phyloP scores from a whole-genome alignment of 1,140 invertebrate genomes.

The Homalodisca vitripennis region DNA sequence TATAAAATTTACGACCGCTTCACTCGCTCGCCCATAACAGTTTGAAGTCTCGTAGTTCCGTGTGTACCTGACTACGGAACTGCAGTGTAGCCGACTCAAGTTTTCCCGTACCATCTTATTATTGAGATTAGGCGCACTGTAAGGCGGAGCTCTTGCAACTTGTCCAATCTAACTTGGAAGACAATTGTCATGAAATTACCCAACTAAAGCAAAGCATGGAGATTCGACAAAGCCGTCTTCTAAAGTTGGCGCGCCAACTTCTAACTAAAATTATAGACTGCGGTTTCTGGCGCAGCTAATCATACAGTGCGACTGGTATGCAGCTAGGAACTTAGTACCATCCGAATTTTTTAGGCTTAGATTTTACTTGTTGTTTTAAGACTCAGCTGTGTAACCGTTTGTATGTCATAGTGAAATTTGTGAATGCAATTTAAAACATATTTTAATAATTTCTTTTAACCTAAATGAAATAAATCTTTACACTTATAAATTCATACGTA shows the following conservation, averaged over 20 bases:
- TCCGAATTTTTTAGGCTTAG: too few relatives aligned
- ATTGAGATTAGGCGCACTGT: conserved; percentile 19
- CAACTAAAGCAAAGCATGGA: neutral
- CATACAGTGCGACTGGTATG: too few relatives aligned
- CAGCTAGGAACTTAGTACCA: too few relatives aligned
- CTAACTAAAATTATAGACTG: conserved; percentile 1
- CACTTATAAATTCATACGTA: too few relatives aligned
- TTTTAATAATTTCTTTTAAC: too few relatives aligned
- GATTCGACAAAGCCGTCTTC: conserved; percentile 4
- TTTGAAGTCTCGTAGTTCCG: neutral
- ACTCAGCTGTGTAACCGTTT: too few relatives aligned
- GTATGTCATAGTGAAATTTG: too few relatives aligned
- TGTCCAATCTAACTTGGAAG: conserved; percentile 26
- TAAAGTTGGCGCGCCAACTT: neutral
- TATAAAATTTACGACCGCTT: conserved; percentile 13
- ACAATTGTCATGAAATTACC: conserved; percentile 17
- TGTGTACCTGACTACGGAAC: too few relatives aligned
- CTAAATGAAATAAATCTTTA: too few relatives aligned
- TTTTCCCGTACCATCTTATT: conserved; percentile 1
- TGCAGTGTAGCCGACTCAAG: neutral
- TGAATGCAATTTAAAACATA: too few relatives aligned
- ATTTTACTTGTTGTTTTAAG: too few relatives aligned
- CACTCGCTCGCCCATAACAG: neutral
- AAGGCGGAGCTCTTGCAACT: conserved; percentile 1
- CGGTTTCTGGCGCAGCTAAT: too few relatives aligned